Percentiles rank a stretch among this genome's conserved stretches.
Conservation (phyloP, 2,888 invertebrate species). For the Hetaerina titia region DNA sequence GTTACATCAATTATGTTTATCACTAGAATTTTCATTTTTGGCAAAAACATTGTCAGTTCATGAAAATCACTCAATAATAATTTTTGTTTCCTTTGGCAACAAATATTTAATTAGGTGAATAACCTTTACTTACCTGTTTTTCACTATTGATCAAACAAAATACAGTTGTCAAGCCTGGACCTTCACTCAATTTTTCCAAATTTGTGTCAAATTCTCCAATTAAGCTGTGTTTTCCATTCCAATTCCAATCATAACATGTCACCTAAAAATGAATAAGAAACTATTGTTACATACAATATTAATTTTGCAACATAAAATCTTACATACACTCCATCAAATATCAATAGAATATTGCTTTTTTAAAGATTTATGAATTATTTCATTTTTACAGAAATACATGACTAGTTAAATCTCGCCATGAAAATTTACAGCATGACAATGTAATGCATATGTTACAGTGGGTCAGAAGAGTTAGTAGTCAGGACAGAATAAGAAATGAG, state of each 20-base stretch:
- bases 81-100: no score
- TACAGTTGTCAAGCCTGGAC: conserved; percentile 75
- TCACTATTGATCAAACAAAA: conserved; percentile 74
- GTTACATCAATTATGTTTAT: no score
- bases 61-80: no score
- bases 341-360: not conserved
- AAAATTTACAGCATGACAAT: not conserved
- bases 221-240: conserved; percentile 77
- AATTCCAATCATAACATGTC: conserved; percentile 79
- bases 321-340: not conserved
- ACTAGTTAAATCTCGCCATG: not conserved
- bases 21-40: no score
- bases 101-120: no score
- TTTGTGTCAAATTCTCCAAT: conserved; percentile 78
- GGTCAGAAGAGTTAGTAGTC: not conserved
- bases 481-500: not conserved
- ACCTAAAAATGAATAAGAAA: conserved; percentile 74
- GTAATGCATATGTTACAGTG: not conserved
- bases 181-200: conserved; percentile 76
- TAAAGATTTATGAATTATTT: not conserved
- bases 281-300: not conserved
- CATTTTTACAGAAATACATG: not conserved
- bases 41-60: no score
- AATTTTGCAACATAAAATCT: not conserved
- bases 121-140: conserved; percentile 72